Evolutionary conservation across 2,797 vertebrate species (phyloP).

Genomic region (Synaphobranchus kaupii): DNA sequence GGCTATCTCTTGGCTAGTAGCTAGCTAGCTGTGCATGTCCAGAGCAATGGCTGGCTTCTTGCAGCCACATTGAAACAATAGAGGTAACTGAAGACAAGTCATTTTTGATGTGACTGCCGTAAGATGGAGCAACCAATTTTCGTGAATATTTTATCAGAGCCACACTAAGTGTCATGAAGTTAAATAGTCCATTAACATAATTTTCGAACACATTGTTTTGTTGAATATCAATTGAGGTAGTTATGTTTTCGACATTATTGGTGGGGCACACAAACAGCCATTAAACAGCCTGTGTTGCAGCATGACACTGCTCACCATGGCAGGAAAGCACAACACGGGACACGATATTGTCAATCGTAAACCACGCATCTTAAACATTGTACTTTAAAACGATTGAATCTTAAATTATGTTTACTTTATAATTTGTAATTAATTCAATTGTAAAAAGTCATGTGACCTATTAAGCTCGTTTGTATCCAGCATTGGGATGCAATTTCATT

Average conservation of each 20-base stretch:
- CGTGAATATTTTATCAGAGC: neutral
- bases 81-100: slow-evolving; percentile 48
- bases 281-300: slow-evolving; percentile 1
- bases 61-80: slow-evolving; percentile 49
- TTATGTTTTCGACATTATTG: neutral
- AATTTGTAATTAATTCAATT: neutral
- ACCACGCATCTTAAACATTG: neutral
- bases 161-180: neutral
- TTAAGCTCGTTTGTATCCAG: neutral
- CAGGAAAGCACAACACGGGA: neutral
- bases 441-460: neutral
- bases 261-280: slow-evolving; percentile 14
- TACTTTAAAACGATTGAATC: neutral
- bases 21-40: slow-evolving; percentile 32
- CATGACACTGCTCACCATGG: slow-evolving; percentile 11
- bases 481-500: neutral
- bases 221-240: neutral
- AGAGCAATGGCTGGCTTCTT: slow-evolving; percentile 38
- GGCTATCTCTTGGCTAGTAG: slow-evolving; percentile 16
- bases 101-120: slow-evolving; percentile 10
- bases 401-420: neutral
- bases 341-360: neutral
- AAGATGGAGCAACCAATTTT: neutral
- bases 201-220: neutral
- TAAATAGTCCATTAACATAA: neutral